Evolutionary conservation across 1,140 invertebrate genomes (phyloP).

Genomic region (Neoseiulus cucumeris): DNA sequence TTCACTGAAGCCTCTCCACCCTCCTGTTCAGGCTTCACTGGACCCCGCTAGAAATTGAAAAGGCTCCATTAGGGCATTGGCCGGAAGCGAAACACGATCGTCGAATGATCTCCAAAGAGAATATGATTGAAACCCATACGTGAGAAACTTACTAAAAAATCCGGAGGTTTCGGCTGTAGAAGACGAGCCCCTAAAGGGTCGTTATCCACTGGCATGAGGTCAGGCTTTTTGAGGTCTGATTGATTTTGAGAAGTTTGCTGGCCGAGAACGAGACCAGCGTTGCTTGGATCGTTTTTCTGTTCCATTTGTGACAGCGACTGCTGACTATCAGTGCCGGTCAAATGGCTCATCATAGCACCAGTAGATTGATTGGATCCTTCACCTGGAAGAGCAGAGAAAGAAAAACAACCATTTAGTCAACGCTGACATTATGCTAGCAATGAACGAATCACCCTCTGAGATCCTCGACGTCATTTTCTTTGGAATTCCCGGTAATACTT

Average conservation of each 20-base stretch:
- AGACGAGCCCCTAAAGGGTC: constrained; percentile 9
- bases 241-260: not conserved
- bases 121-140: not conserved
- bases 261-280: not conserved
- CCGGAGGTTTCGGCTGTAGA: constrained; percentile 6
- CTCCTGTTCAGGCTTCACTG: constrained; percentile 5
- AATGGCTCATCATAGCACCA: not conserved
- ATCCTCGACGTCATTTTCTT: too few species aligned
- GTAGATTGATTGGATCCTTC: constrained; percentile 5
- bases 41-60: not conserved
- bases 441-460: too few species aligned
- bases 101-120: not conserved
- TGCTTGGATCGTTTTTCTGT: not conserved
- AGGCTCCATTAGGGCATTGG: not conserved
- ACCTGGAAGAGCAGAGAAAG: not conserved
- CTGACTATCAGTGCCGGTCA: not conserved
- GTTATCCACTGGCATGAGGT: constrained; percentile 1
- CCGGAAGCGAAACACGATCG: not conserved
- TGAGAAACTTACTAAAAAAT: constrained; percentile 3
- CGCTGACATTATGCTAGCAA: too few species aligned
- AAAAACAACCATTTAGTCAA: too few species aligned
- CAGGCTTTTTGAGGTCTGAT: not conserved
- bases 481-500: too few species aligned
- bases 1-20: constrained; percentile 10
- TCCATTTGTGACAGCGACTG: not conserved